A percentile compares a stretch with the other conserved stretches of the same genome.
These are phyloP conservation scores for Bemisia tabaci DNA, from an alignment of 1,140 invertebrate genomes.

Conservation along the genomic window DNA sequence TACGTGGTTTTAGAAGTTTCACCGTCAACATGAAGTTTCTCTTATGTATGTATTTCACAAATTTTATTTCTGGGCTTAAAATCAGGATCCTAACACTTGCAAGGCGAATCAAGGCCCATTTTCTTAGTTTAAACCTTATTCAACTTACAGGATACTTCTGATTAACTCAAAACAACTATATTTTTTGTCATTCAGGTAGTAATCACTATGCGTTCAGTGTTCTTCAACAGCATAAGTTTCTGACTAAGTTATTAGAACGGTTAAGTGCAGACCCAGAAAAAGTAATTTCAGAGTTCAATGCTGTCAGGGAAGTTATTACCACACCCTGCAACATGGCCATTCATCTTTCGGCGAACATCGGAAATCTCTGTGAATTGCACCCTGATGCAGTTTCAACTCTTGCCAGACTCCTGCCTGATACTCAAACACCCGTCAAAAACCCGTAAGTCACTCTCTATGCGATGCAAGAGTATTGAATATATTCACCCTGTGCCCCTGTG, in stretches of 20 bases:
- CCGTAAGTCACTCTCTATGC: no score
- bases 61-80: no score
- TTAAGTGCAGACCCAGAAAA: conserved; percentile 39
- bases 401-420: conserved; percentile 34
- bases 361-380: conserved; percentile 36
- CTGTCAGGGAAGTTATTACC: conserved; percentile 44
- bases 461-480: no score
- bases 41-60: no score
- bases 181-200: conserved; percentile 39
- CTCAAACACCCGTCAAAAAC: conserved; percentile 23
- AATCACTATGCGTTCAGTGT: conserved; percentile 55
- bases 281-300: conserved; percentile 44
- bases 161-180: no score
- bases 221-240: conserved; percentile 60
- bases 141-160: no score
- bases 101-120: no score
- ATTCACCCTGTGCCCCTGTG: no score
- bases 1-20: no score
- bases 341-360: conserved; percentile 57
- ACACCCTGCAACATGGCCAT: conserved; percentile 43
- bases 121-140: no score
- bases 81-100: no score
- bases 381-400: conserved; percentile 38
- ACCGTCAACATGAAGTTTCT: no score
- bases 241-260: conserved; percentile 45